These are phyloP conservation scores for Caloenas nicobarica DNA, from an alignment of 2,113 vertebrate genomes.

Conservation along the genomic window DNA sequence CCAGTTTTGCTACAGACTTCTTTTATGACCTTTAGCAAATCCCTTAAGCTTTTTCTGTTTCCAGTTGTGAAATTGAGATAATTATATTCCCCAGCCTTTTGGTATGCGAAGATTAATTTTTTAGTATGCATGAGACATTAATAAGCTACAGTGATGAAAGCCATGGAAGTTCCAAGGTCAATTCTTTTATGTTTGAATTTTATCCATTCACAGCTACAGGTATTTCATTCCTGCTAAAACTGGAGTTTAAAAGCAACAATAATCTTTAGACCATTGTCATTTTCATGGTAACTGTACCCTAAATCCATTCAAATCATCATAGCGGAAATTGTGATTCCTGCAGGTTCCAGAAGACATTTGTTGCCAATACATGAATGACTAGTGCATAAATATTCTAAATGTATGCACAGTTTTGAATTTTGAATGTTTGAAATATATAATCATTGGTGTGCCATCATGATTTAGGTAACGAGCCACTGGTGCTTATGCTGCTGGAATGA, in stretches of 20 bases:
- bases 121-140: conserved; percentile 15
- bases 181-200: not conserved
- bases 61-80: not conserved
- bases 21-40: conserved; percentile 3
- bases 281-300: not conserved
- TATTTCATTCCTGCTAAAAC: not conserved
- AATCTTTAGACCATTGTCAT: not conserved
- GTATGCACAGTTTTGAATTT: not conserved
- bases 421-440: not conserved
- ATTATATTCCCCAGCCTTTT: not conserved
- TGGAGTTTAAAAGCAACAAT: not conserved
- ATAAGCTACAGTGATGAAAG: not conserved
- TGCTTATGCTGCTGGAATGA: not conserved
- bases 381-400: not conserved
- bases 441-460: not conserved
- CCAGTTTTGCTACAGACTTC: not conserved
- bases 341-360: not conserved
- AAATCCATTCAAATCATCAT: not conserved
- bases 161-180: not conserved
- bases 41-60: not conserved
- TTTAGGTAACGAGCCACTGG: not conserved
- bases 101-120: not conserved
- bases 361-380: not conserved
- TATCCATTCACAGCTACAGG: not conserved
- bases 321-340: not conserved